These are phyloP conservation scores for Meiosimyza decipiens DNA, from an alignment of 2,888 invertebrate genomes.

Conservation along the genomic window DNA sequence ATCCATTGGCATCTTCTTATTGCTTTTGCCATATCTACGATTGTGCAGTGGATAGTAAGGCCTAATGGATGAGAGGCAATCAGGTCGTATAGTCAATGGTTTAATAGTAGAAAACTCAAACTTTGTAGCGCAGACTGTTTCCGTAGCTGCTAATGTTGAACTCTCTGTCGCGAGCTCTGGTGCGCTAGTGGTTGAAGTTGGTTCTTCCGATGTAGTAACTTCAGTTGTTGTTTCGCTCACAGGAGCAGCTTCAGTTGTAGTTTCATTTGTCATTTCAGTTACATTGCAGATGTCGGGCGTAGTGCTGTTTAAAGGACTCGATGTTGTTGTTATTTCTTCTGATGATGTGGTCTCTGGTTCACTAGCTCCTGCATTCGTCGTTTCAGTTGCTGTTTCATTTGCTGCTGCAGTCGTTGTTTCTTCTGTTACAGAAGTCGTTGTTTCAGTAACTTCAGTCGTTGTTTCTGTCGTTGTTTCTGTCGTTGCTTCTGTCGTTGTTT, in stretches of 20 bases:
- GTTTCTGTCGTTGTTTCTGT: neutral
- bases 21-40: too few species aligned
- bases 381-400: neutral
- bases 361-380: too few species aligned
- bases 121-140: neutral
- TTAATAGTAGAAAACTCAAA: too few species aligned
- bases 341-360: neutral
- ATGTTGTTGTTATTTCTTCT: neutral
- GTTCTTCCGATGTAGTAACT: neutral
- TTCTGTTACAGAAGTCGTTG: neutral
- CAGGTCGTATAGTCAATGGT: too few species aligned
- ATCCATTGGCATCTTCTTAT: too few species aligned
- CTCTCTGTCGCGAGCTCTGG: neutral
- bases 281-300: neutral
- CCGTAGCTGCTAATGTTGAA: neutral
- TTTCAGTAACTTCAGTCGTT: neutral
- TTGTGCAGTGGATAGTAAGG: too few species aligned
- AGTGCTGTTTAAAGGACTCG: neutral
- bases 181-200: too few species aligned
- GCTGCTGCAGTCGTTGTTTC: neutral
- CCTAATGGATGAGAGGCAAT: too few species aligned
- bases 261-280: neutral
- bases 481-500: neutral
- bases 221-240: neutral
- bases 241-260: neutral